Base-by-base conservation (phyloP, 1,140 invertebrate species). In the Drosophila takahashii region DNA sequence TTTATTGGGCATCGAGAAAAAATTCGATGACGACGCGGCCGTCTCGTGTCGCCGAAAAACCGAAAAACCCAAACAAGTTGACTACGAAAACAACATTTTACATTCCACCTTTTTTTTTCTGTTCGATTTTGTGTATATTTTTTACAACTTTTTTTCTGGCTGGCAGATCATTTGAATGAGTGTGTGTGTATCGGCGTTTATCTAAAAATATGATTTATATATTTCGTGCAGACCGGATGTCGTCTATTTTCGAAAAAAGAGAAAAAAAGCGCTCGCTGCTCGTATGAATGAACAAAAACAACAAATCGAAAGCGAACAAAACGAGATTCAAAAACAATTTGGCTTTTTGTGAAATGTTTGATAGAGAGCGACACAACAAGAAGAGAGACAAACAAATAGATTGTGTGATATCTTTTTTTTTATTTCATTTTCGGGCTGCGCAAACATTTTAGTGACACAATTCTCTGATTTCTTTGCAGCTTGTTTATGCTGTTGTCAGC, bases 141-240 rank as follows among this genome's bases (percentile, higher is more conserved):
- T 54, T 11, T 52, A 60, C 56, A 60, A 60, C 47, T 53, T 52
- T 53, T 52, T 67, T 72, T 67, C 62, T 59, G 62, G 62, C 61
- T 41, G 60, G 36, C 60, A 64, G 52, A 51, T 44, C 34, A 27
- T 7, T 53, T 36, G 42, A 3, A 27, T 50, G 22, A 27, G 53
- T 59, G 71, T 66, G 47, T 69, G 73, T 72, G 61, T 74, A 77
- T 73, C 69, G 74, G 59, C 70, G 70, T 90, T 90, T 85, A 90
- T 81, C 85, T 90, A 90, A 85, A 90, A 90, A 90, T 90, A 90
- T 90, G 84, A 87, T 87, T 87, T 90, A 85, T 90, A 90, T 81
- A 72, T 83, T 79, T 89, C 77, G 61, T 85, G 70, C 78, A 90
- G 81, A 90, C 85, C 85, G 85, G 85, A 90, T 90, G 87, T 90